Evolutionary conservation across 2,113 vertebrate species (phyloP).

Genomic region (Oreochromis spilurus): DNA sequence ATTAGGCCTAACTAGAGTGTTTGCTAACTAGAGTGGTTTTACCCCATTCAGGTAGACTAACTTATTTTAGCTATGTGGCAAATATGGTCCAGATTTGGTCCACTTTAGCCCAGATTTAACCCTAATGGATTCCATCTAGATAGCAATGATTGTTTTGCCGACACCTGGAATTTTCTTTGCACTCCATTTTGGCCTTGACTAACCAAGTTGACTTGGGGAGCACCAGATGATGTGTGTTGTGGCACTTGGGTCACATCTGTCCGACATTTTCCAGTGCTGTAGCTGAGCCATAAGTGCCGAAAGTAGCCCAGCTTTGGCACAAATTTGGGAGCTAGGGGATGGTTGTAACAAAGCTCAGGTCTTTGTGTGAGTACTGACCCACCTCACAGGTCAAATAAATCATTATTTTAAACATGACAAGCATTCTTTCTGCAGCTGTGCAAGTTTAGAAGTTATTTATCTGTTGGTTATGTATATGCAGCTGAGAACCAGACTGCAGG

Average conservation of each 20-base stretch:
- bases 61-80: not conserved
- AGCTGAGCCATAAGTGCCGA: accelerated
- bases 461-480: not conserved
- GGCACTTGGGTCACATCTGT: not conserved
- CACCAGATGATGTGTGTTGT: not conserved
- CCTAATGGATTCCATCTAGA: not conserved
- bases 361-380: not conserved
- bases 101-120: not conserved
- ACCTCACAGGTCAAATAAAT: not conserved
- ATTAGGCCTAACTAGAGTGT: not conserved
- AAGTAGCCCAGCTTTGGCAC: not conserved
- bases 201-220: not conserved
- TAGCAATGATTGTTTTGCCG: not conserved
- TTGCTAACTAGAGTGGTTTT: not conserved
- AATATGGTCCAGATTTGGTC: not conserved
- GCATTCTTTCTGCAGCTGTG: not conserved
- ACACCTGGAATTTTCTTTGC: not conserved
- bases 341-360: not conserved
- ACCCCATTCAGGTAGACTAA: not conserved
- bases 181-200: not conserved
- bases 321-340: not conserved
- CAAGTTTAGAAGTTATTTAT: not conserved
- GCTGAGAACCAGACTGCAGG: constrained; percentile 32
- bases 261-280: not conserved
- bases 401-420: not conserved